phyloP scores from a whole-genome alignment of 2,888 invertebrate species.

The Diarsia brunnea region DNA sequence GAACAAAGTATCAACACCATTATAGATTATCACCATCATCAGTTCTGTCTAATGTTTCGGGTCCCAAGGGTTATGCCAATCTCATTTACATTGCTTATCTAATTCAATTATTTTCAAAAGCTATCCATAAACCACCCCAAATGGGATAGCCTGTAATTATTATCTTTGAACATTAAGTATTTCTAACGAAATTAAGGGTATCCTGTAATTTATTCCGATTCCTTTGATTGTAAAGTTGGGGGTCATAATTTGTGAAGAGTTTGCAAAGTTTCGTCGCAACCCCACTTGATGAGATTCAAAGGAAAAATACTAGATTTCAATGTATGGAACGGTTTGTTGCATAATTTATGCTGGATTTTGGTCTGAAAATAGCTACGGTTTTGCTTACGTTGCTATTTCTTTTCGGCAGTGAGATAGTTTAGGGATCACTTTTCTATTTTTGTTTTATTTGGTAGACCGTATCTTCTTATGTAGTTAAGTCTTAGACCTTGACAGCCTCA shows the following conservation, averaged over 20 bases:
- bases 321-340: conserved; percentile 9
- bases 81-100: conserved; percentile 46
- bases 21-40: neutral
- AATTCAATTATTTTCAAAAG: conserved; percentile 42
- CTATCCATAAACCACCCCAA: conserved; percentile 31
- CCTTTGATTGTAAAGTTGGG: conserved; percentile 64
- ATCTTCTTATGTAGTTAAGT: neutral
- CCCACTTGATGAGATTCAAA: conserved; percentile 53
- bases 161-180: conserved; percentile 54
- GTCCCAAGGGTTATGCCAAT: conserved; percentile 13
- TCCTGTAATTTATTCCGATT: conserved; percentile 62
- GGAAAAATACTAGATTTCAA: conserved; percentile 37
- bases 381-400: neutral
- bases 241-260: conserved; percentile 60
- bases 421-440: neutral
- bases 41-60: conserved; percentile 11
- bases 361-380: neutral
- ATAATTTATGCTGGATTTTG: conserved; percentile 3
- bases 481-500: neutral
- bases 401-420: neutral
- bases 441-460: neutral
- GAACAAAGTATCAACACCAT: neutral
- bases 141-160: conserved; percentile 48
- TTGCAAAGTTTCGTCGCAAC: conserved; percentile 41
- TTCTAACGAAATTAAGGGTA: conserved; percentile 52